Evolutionary conservation across 35 echinoderm and acorn worm species (phyloP).

Genomic region (Stichopus chloronotus): DNA sequence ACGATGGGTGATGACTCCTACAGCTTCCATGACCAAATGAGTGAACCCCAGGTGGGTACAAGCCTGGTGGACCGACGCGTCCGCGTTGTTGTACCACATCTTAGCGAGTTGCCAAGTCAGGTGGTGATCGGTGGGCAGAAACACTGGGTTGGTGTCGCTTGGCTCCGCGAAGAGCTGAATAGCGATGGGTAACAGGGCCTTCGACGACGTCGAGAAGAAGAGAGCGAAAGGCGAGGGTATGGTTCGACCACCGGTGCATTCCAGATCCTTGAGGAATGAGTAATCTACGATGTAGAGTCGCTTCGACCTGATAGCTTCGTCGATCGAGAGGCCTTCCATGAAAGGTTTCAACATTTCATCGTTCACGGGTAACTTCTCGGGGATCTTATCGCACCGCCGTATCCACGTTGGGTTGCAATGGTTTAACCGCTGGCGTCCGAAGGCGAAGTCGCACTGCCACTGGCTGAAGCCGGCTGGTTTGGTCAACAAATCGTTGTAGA

Average conservation of each 20-base stretch:
- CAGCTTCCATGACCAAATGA: conserved; percentile 75
- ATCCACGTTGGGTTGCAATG: conserved; percentile 69
- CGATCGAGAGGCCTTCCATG: conserved; percentile 75
- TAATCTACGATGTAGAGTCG: conserved; percentile 84
- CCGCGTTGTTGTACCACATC: conserved; percentile 74
- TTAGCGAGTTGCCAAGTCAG: conserved; percentile 72
- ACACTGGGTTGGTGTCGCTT: conserved; percentile 73
- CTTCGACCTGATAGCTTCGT: conserved; percentile 79
- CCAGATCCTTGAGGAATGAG: conserved; percentile 67
- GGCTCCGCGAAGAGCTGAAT: conserved; percentile 73
- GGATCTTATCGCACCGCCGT: conserved; percentile 71
- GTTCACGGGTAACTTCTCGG: conserved; percentile 77
- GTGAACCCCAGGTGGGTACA: conserved; percentile 65
- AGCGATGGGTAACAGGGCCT: conserved; percentile 72
- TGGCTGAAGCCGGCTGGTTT: conserved; percentile 65
- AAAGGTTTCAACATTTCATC: conserved; percentile 85
- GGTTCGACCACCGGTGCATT: conserved; percentile 67
- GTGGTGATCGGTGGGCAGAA: conserved; percentile 61
- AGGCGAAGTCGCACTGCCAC: conserved; percentile 66
- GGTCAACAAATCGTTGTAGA: conserved; percentile 66
- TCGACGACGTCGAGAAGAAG: conserved; percentile 68
- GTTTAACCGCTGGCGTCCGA: conserved; percentile 69
- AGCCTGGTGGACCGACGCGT: conserved; percentile 59
- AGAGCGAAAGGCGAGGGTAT: conserved; percentile 54
- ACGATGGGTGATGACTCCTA: conserved; percentile 66